Evolutionary conservation across 2,113 vertebrate genomes (phyloP).

Genomic region (Scalopus aquaticus): DNA sequence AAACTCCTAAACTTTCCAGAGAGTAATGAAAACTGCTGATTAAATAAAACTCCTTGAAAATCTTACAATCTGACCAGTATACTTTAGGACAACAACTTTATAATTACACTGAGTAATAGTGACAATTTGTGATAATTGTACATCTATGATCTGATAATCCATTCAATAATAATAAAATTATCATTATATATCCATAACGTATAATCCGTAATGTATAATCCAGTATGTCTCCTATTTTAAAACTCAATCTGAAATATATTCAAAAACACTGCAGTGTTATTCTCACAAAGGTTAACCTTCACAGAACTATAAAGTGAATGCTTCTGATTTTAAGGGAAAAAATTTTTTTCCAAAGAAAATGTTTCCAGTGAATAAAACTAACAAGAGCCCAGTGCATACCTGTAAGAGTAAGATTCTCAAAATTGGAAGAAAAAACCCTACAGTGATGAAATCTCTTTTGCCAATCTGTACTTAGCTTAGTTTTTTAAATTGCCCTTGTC

Average conservation of each 20-base stretch:
- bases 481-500: background rate
- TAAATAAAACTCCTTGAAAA: background rate
- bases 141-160: background rate
- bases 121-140: background rate
- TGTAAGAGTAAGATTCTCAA: background rate
- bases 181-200: no score
- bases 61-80: background rate
- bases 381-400: no score
- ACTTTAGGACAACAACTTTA: background rate
- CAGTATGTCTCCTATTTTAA: background rate
- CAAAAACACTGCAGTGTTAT: background rate
- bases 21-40: background rate
- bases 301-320: background rate
- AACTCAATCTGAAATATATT: background rate
- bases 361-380: background rate
- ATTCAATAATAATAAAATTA: no score
- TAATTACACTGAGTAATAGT: background rate
- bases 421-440: background rate
- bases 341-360: background rate
- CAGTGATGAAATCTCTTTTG: background rate
- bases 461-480: background rate
- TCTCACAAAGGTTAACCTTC: background rate
- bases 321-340: background rate
- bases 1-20: background rate
- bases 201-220: background rate